A percentile compares a stretch with the other conserved stretches of the same genome.
Evolutionary conservation across 1,140 invertebrate genomes (phyloP).

Genomic region (Drosophila elegans): DNA sequence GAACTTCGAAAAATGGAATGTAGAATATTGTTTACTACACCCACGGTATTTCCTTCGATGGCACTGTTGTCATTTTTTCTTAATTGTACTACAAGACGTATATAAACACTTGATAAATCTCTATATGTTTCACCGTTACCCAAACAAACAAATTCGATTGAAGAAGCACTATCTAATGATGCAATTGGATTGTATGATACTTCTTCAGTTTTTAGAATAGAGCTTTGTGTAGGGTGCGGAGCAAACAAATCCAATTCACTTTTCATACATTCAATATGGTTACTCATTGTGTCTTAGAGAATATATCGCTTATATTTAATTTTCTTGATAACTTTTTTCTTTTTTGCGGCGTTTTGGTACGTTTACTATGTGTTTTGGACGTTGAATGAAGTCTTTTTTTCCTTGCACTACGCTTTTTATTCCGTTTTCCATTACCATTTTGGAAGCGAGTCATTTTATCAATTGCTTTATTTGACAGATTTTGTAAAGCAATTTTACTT

Average conservation of each 20-base stretch:
- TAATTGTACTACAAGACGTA: too few species aligned
- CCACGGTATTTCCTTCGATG: too few species aligned
- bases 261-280: constrained; percentile 1
- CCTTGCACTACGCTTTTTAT: background rate
- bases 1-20: too few species aligned
- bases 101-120: too few species aligned
- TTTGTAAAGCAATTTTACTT: background rate
- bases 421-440: background rate
- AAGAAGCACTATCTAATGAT: constrained; percentile 4
- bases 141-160: too few species aligned
- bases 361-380: background rate
- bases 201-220: background rate
- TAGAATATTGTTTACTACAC: background rate
- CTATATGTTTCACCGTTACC: too few species aligned
- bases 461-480: background rate
- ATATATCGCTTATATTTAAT: background rate
- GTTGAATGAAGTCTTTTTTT: background rate
- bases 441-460: background rate
- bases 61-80: too few species aligned
- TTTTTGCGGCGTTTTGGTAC: background rate
- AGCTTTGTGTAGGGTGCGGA: background rate
- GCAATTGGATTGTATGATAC: constrained; percentile 9
- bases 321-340: background rate
- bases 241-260: constrained; percentile 3
- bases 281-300: constrained; percentile 6